phyloP scores from a whole-genome alignment of 2,888 invertebrate genomes.

The Drosophila trichaetosa region DNA sequence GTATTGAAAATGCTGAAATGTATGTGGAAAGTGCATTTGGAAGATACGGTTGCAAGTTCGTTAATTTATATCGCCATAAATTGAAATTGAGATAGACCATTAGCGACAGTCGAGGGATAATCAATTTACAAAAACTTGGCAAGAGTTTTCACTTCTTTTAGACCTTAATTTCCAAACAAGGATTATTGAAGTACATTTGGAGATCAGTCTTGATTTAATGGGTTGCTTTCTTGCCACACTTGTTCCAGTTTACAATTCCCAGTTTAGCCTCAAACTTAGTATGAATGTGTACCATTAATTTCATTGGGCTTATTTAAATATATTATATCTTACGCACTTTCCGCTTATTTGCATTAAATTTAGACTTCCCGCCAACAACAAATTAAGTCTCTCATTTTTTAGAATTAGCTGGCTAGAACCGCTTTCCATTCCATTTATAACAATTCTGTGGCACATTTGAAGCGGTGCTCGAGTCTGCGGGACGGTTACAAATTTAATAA shows the following conservation, averaged over 20 bases:
- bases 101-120: conserved; percentile 15
- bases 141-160: not conserved
- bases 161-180: not conserved
- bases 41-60: conserved; percentile 5
- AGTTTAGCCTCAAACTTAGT: not conserved
- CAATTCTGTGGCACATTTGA: conserved; percentile 13
- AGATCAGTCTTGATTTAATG: not conserved
- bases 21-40: not conserved
- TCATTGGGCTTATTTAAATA: not conserved
- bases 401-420: conserved; percentile 2
- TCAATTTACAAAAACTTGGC: conserved; percentile 49
- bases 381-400: conserved; percentile 1
- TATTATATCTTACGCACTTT: not conserved
- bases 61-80: conserved; percentile 46
- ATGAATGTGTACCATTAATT: not conserved
- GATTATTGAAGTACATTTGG: not conserved
- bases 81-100: conserved; percentile 19
- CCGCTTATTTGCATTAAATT: not conserved
- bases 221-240: not conserved
- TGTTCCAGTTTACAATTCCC: not conserved
- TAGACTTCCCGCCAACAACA: not conserved
- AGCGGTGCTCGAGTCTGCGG: not conserved
- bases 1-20: conserved; percentile 47
- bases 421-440: conserved; percentile 33
- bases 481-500: conserved; percentile 37